A percentile compares a stretch with the other conserved stretches of the same genome.
Conservation (phyloP, 2,888 invertebrate species). For the Theretra japonica region DNA sequence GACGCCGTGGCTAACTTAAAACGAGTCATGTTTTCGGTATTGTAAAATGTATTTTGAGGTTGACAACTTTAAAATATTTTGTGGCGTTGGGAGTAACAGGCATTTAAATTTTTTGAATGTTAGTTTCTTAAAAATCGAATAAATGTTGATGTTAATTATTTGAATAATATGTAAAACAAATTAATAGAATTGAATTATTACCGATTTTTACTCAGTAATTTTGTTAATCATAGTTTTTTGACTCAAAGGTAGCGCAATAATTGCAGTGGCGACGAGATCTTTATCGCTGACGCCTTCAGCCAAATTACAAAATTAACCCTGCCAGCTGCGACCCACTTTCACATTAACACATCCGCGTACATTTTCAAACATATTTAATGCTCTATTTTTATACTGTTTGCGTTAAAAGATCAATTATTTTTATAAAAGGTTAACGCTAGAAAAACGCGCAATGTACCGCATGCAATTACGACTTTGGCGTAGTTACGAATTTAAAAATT, state of each 20-base stretch:
- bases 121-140: neutral
- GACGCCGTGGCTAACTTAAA: conserved; percentile 32
- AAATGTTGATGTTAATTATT: neutral
- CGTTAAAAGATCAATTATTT: neutral
- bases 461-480: conserved; percentile 55
- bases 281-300: conserved; percentile 69
- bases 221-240: conserved; percentile 64
- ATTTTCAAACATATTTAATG: conserved; percentile 30
- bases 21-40: conserved; percentile 1
- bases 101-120: neutral
- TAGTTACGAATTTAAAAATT: conserved; percentile 64
- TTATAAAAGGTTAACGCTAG: conserved; percentile 1
- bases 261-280: conserved; percentile 69
- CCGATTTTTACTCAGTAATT: conserved; percentile 69
- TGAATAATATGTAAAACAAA: neutral
- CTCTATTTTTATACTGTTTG: neutral
- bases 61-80: neutral
- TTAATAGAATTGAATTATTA: neutral
- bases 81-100: neutral
- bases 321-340: conserved; percentile 57
- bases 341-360: conserved; percentile 47
- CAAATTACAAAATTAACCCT: conserved; percentile 67
- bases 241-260: conserved; percentile 68
- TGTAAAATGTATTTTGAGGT: neutral
- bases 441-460: conserved; percentile 22